Evolutionary conservation across 1,140 invertebrate genomes (phyloP), one percentile per base, ranked within the genome.

Genomic region (Ostrea denselamellosa): DNA sequence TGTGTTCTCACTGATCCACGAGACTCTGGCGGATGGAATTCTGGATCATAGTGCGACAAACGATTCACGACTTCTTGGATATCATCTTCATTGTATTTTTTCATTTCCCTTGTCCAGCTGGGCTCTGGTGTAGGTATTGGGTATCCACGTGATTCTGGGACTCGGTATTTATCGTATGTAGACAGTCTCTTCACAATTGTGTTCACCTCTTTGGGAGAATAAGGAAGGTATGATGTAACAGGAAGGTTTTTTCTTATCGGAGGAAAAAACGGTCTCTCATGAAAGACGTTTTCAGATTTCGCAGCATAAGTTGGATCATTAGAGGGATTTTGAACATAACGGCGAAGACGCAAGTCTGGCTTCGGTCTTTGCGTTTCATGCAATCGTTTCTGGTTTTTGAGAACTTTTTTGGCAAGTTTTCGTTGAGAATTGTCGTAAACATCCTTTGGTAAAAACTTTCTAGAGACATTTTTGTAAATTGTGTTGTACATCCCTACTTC

Each of bases 251-350:
- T 77, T 34, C 28, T 77, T 34, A 77, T 77, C 2, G 68, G 68
- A 3, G 68, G 68, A 10, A 77, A 77, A 25, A 34, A 77, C 7
- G 68, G 68, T 77, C 68, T 77, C 68, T 77, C 68, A 77, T 77
- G 68, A 77, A 77, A 77, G 10, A 77, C 68, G 17, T 77, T 77
- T 2, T 77, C 68, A 28, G 68, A 77, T 28, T 9, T 28, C 2
- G 68, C 68, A 77, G 68, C 68, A 25, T 77, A 77, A 25, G 68
- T 77, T 77, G 68, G 68, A 77, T 77, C 68, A 34, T 77, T 77
- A 5, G 68, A 77, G 14, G 68, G 68, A 25, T 77, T 77, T 34
- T 25, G 68, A 77, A 77, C 68, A 77, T 77, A 25, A 25, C 68
- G 68, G 10, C 68, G 68, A 17, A 77, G 25, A 25, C 68, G 68